Conservation (phyloP, 2,113 vertebrate species). For the Ammospiza nelsoni region DNA sequence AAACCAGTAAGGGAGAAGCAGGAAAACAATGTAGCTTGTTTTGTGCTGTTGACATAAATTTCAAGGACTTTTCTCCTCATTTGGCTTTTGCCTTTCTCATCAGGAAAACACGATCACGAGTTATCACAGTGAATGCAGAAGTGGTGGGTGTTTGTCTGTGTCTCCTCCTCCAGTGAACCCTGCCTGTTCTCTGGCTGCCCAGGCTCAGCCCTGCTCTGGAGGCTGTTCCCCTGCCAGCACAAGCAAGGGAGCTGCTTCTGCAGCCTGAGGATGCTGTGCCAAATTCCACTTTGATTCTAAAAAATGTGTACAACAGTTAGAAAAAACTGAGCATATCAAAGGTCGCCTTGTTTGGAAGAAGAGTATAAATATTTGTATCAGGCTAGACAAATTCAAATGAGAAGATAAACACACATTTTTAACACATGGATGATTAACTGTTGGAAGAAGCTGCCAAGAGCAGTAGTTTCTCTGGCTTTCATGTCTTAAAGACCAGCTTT, state of each 20-base stretch:
- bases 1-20: neutral
- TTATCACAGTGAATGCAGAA: neutral
- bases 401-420: slow-evolving; percentile 39
- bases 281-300: neutral
- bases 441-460: slow-evolving; percentile 6
- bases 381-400: slow-evolving; percentile 2
- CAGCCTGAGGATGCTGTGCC: neutral
- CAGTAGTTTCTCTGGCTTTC: neutral
- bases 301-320: neutral
- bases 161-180: neutral
- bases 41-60: neutral
- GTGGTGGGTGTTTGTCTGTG: neutral
- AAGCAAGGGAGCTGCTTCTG: neutral
- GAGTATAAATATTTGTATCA: slow-evolving; percentile 24
- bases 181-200: neutral
- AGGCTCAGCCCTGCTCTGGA: neutral
- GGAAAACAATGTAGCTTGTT: neutral
- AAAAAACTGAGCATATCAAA: neutral
- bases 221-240: neutral
- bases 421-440: slow-evolving; percentile 1
- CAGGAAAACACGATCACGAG: neutral
- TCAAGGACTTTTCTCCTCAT: neutral
- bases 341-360: slow-evolving; percentile 4
- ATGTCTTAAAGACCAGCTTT: neutral
- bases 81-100: neutral